Conservation (phyloP, 2,888 invertebrate genomes). For the Tenthredo scrophulariae region DNA sequence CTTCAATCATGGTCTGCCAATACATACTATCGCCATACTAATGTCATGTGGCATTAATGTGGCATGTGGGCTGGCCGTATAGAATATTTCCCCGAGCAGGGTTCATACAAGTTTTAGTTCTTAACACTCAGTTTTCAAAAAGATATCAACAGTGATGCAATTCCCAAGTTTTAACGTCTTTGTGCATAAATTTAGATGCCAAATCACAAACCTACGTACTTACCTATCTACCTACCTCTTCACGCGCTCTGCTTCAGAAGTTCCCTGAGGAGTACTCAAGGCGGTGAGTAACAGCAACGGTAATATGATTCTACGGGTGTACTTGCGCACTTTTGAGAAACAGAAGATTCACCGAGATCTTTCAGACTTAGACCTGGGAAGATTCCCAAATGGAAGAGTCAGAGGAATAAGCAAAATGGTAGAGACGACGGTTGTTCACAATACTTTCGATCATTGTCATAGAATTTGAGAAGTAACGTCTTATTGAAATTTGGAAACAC, state of each 20-base stretch:
- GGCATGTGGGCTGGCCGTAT: too few species aligned
- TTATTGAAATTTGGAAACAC: not conserved
- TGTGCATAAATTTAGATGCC: not conserved
- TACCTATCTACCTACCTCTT: not conserved
- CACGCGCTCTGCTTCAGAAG: not conserved
- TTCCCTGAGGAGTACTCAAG: conserved; percentile 6
- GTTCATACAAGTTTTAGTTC: not conserved
- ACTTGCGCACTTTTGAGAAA: not conserved
- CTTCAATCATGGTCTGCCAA: too few species aligned
- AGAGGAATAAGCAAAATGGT: not conserved
- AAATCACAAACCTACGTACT: conserved; percentile 9
- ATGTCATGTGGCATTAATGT: too few species aligned
- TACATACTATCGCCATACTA: too few species aligned
- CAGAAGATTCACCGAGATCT: not conserved
- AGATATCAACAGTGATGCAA: not conserved
- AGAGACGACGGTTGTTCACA: not conserved
- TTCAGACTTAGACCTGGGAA: not conserved
- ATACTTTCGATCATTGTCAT: too few species aligned
- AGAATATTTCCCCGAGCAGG: too few species aligned
- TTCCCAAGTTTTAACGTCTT: conserved; percentile 2
- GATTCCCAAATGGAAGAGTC: not conserved
- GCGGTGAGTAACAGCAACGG: not conserved
- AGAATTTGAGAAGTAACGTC: not conserved
- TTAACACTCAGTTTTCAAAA: not conserved
- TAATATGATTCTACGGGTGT: not conserved